A percentile compares a stretch with the other conserved stretches of the same genome.
phyloP scores from a whole-genome alignment of 2,113 vertebrate genomes.

The Channa maculata region DNA sequence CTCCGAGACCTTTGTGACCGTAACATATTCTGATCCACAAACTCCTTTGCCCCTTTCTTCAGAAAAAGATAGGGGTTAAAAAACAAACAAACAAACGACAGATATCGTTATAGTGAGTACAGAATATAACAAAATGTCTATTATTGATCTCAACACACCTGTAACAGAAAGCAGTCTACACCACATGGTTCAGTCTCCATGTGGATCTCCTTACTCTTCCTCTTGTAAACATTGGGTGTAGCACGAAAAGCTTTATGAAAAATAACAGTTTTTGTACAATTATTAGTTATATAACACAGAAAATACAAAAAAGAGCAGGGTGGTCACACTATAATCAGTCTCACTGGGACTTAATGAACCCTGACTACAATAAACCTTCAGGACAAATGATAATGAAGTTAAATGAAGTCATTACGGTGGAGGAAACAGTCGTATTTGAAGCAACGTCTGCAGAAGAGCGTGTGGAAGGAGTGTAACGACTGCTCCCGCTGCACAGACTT shows the following conservation, averaged over 20 bases:
- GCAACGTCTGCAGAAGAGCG: slow-evolving; percentile 97
- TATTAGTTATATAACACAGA: no score
- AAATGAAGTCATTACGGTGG: slow-evolving; percentile 85
- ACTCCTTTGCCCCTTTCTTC: slow-evolving; percentile 98
- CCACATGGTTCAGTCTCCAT: slow-evolving; percentile 96
- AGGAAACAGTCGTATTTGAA: slow-evolving; percentile 99
- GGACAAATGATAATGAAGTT: background rate
- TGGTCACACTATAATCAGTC: background rate
- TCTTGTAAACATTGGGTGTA: slow-evolving; percentile 96
- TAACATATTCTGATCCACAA: slow-evolving; percentile 92
- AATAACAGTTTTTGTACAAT: slow-evolving; percentile 35
- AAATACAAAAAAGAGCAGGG: background rate
- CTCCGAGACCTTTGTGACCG: slow-evolving; percentile 90
- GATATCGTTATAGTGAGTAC: no score
- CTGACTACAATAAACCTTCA: background rate
- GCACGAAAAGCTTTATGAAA: slow-evolving; percentile 92
- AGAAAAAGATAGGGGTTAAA: slow-evolving; percentile 7
- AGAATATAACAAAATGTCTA: no score
- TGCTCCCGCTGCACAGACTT: slow-evolving; percentile 98
- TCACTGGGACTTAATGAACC: background rate
- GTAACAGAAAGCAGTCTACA: slow-evolving; percentile 93
- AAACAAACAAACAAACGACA: background rate
- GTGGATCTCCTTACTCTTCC: slow-evolving; percentile 96
- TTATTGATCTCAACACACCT: slow-evolving; percentile 79
- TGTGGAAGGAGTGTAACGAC: slow-evolving; percentile 97